Conservation (phyloP, 1,140 invertebrate species). For the Agraylea sexmaculata region DNA sequence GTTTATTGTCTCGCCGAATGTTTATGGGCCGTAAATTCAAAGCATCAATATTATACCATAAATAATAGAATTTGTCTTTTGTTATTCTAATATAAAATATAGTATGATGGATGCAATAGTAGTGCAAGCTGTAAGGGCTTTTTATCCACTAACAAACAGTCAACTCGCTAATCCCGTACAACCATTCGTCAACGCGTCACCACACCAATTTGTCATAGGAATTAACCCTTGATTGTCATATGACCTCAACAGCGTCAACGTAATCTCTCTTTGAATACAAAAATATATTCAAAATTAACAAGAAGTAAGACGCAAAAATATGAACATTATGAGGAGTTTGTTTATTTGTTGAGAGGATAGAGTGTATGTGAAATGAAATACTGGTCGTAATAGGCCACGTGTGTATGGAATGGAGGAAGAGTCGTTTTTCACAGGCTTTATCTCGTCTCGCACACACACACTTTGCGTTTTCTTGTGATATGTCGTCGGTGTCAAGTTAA, state of each 20-base stretch:
- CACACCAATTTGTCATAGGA: slow-evolving; percentile 21
- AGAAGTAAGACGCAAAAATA: background rate
- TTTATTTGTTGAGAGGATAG: slow-evolving; percentile 7
- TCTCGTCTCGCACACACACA: slow-evolving; percentile 22
- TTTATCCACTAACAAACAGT: too few species aligned
- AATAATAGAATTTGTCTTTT: too few species aligned
- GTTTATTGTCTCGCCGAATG: too few species aligned
- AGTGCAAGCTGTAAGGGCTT: too few species aligned
- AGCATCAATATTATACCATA: too few species aligned
- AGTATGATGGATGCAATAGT: too few species aligned
- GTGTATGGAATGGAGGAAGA: slow-evolving; percentile 8
- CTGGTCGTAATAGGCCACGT: background rate
- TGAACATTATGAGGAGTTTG: background rate
- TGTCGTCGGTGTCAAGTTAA: slow-evolving; percentile 21
- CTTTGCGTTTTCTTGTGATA: slow-evolving; percentile 20
- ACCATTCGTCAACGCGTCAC: slow-evolving; percentile 22
- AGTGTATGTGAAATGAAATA: slow-evolving; percentile 8
- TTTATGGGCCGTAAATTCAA: too few species aligned
- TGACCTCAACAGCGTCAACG: too few species aligned
- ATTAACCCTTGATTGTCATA: slow-evolving; percentile 18
- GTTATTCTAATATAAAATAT: too few species aligned
- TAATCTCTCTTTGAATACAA: background rate
- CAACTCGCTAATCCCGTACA: slow-evolving; percentile 15
- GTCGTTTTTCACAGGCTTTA: slow-evolving; percentile 23
- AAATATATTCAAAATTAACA: background rate